Percentiles rank a stretch among this genome's conserved stretches.
Conservation (phyloP, 2,888 invertebrate genomes). For the Orgyia antiqua region DNA sequence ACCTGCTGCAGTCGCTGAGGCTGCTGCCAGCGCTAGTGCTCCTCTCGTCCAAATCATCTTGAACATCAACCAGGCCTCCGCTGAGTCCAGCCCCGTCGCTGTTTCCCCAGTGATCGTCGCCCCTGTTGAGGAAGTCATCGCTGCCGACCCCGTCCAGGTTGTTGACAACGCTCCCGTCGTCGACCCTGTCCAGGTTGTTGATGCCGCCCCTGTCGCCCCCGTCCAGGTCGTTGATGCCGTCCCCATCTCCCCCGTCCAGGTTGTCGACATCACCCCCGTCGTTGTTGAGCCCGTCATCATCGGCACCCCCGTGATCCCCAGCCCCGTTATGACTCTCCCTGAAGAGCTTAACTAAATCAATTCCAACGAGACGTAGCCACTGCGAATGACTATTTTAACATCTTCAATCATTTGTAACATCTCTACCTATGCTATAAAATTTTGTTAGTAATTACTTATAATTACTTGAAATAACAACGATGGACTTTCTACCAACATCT, state of each 20-base stretch:
- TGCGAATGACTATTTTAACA: constrained; percentile 1
- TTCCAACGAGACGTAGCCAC: not conserved
- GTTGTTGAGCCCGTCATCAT: constrained; percentile 20
- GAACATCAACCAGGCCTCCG: constrained; percentile 7
- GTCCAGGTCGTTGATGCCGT: constrained; percentile 5
- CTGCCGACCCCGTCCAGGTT: constrained; percentile 4
- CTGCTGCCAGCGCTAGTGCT: constrained; percentile 7
- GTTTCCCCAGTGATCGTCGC: constrained; percentile 5
- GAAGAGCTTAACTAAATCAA: constrained; percentile 12
- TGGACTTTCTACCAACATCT: constrained; percentile 19
- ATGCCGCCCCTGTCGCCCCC: constrained; percentile 9
- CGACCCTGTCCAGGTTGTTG: constrained; percentile 12
- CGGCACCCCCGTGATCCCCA: constrained; percentile 25
- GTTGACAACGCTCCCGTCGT: constrained; percentile 7
- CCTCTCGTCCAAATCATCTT: constrained; percentile 14
- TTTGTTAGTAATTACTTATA: constrained; percentile 13
- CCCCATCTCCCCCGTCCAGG: constrained; percentile 5
- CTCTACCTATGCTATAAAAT: constrained; percentile 12
- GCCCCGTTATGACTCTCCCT: constrained; percentile 28
- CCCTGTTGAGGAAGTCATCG: constrained; percentile 6
- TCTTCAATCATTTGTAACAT: not conserved
- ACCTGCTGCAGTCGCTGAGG: constrained; percentile 4
- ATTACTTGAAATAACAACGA: constrained; percentile 18
- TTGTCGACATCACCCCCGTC: constrained; percentile 1
- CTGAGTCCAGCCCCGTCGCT: constrained; percentile 5